Percentiles rank a stretch among this genome's conserved stretches.
phyloP scores from a whole-genome alignment of 64 coral and sea anemone species.

The Montipora capricornis region DNA sequence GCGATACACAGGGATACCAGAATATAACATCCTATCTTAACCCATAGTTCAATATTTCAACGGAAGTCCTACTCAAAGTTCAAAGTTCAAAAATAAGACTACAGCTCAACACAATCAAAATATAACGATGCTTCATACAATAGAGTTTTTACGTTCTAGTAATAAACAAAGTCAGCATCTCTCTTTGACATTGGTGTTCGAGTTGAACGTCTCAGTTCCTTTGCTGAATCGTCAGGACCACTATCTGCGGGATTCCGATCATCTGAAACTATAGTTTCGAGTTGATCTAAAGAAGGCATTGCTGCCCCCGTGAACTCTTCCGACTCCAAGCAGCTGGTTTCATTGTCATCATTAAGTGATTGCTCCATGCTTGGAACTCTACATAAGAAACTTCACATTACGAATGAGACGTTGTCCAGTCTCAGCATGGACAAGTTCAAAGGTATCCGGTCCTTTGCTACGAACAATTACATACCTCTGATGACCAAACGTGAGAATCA shows the following conservation, averaged over 20 bases:
- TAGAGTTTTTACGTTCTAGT: background rate
- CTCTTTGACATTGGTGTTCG: too few species aligned
- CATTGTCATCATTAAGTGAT: background rate
- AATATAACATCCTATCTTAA: too few species aligned
- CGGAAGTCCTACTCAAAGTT: background rate
- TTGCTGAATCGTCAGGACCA: background rate
- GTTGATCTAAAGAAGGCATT: background rate
- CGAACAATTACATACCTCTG: conserved; percentile 41
- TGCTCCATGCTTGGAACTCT: background rate
- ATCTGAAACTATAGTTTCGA: background rate
- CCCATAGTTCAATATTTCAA: too few species aligned
- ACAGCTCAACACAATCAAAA: background rate
- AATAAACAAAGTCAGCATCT: background rate
- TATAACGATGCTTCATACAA: background rate
- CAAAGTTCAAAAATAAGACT: background rate
- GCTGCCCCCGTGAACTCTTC: background rate
- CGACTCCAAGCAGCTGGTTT: background rate
- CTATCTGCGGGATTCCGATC: conserved; percentile 5
- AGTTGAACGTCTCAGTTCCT: too few species aligned
- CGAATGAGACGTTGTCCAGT: conserved; percentile 47
- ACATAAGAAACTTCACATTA: conserved; percentile 53
- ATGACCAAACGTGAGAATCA: conserved; percentile 23
- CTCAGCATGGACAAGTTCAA: conserved; percentile 49
- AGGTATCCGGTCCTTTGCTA: conserved; percentile 53
- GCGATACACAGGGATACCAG: too few species aligned